phyloP scores from a whole-genome alignment of 1,140 invertebrate species.

The Sycophila sp. region DNA sequence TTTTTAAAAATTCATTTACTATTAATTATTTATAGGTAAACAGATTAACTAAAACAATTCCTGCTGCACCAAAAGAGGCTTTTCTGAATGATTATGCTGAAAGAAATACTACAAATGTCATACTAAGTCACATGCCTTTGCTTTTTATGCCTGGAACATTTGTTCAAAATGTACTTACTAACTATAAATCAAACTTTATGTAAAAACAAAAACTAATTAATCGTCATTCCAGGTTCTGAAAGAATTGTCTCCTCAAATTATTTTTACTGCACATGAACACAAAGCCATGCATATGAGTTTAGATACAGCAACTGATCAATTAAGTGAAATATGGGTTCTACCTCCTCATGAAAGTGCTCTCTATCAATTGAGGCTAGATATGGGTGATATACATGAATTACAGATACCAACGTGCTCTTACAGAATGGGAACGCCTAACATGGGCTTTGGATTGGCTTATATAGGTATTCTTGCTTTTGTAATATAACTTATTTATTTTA shows the following conservation, averaged over 20 bases:
- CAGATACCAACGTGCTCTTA: conserved; percentile 94
- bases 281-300: conserved; percentile 70
- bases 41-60: conserved; percentile 70
- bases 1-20: not conserved
- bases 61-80: conserved; percentile 64
- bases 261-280: conserved; percentile 89
- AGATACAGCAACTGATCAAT: conserved; percentile 62
- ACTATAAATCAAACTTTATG: conserved; percentile 15
- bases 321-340: conserved; percentile 63
- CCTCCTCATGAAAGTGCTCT: conserved; percentile 64
- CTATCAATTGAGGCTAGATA: conserved; percentile 63
- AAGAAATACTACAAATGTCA: conserved; percentile 70
- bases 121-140: conserved; percentile 77
- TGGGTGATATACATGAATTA: conserved; percentile 79
- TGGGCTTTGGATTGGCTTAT: conserved; percentile 86
- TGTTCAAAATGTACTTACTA: conserved; percentile 68
- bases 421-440: conserved; percentile 86
- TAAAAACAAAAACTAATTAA: not conserved
- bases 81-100: conserved; percentile 71
- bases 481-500: no score
- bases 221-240: conserved; percentile 72
- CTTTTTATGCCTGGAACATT: conserved; percentile 72
- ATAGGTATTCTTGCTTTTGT: conserved; percentile 71
- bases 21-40: conserved; percentile 74
- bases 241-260: conserved; percentile 77